Evolutionary conservation across 2,888 invertebrate species (phyloP), one percentile per base, ranked within the genome.

Genomic region (Molanna angustata): DNA sequence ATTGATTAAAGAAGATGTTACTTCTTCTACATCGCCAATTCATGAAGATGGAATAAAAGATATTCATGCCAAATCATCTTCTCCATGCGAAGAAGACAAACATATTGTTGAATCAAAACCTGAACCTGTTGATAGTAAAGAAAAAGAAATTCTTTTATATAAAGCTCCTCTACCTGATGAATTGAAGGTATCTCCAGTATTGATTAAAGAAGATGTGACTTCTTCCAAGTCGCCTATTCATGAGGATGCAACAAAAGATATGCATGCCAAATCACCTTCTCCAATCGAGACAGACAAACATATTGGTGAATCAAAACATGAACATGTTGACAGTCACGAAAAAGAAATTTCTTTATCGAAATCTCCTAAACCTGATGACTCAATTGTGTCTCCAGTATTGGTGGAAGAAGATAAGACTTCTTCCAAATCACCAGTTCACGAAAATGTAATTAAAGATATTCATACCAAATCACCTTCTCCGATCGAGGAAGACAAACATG

Each of bases 11-110:
- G 35, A 47, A 3, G 22, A 35, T 3, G n/a, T 14, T 40, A 22
- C 9, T 6, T 14, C 6, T 14, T 9, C 20, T n/a, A 9, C 17
- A 17, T 4, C 2, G 17, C 14, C 11, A 11, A 41, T 18, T 19
- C 31, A 53, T 39, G 19, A 18, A 31, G 19, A 32, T 20, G 39
- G 33, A 52, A 13, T 4, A n/a, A 18, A 40, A 35, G 20, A 21
- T 2, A n/a, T n/a, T 2, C 41, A 40, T 22, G 16, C 21, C 16
- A 33, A 27, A 20, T 48, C 47, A 11, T 16, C 32, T 11, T 41
- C 19, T 17, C 17, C 17, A n/a, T n/a, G n/a, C n/a, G n/a, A n/a
- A n/a, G n/a, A n/a, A n/a, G n/a, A n/a, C n/a, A n/a, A n/a, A n/a
- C n/a, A n/a, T n/a, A n/a, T n/a, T n/a, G n/a, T n/a, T n/a, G n/a